Conservation (phyloP, 2,113 vertebrate species). For the Zapus hudsonius region DNA sequence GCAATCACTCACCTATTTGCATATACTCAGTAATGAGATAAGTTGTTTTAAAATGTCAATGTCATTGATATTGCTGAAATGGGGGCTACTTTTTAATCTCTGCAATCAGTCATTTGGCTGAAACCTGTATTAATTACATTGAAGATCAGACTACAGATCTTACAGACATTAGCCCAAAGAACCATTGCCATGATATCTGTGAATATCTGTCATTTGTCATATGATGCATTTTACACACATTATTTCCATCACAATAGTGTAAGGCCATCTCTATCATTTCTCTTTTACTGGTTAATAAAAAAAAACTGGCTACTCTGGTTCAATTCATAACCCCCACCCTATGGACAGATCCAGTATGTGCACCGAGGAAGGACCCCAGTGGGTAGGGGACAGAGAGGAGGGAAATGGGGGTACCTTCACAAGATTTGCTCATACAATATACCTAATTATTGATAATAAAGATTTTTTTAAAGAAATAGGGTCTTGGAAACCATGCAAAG, state of each 20-base stretch:
- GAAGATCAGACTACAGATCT: not conserved
- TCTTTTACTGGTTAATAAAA: not conserved
- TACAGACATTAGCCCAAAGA: not conserved
- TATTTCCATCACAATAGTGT: not conserved
- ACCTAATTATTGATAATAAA: too few relatives aligned
- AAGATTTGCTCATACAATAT: too few relatives aligned
- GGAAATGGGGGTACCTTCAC: too few relatives aligned
- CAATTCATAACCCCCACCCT: too few relatives aligned
- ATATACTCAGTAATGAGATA: not conserved
- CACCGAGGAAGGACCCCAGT: too few relatives aligned
- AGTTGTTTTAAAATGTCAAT: conserved; percentile 5
- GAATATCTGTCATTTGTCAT: not conserved
- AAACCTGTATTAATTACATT: not conserved
- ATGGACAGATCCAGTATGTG: too few relatives aligned
- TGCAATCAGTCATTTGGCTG: not conserved
- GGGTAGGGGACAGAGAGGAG: too few relatives aligned
- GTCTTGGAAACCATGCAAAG: not conserved
- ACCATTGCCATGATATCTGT: not conserved
- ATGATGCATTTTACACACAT: not conserved
- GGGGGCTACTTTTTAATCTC: not conserved
- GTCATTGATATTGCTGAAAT: conserved; percentile 41
- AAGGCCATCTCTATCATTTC: not conserved
- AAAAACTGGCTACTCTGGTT: too few relatives aligned
- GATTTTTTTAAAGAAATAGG: too few relatives aligned
- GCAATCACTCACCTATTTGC: not conserved